Conservation (phyloP, 2,888 invertebrate genomes). For the Tigriopus californicus region DNA sequence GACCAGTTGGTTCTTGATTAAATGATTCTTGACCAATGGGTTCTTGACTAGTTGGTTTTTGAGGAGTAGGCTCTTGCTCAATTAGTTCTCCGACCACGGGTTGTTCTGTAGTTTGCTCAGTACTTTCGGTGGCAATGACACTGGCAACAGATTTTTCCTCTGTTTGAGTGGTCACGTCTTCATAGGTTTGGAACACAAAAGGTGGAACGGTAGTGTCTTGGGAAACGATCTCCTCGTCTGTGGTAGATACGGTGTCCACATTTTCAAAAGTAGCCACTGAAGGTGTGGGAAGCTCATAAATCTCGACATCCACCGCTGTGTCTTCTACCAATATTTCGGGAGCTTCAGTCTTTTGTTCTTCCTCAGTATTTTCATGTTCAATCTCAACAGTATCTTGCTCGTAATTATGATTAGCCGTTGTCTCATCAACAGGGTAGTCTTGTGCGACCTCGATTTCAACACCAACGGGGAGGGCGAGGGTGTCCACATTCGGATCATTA, state of each 20-base stretch:
- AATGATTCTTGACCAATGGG: no score
- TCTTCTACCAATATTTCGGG: background rate
- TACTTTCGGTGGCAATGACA: no score
- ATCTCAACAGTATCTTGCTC: background rate
- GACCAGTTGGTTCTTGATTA: no score
- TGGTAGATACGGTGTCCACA: background rate
- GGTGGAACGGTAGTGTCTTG: background rate
- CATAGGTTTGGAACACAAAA: no score
- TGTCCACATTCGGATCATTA: background rate
- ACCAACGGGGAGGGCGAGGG: background rate
- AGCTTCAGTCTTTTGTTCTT: background rate
- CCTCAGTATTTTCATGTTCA: background rate
- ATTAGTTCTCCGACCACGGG: no score
- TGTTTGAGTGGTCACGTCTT: no score
- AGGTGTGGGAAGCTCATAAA: background rate
- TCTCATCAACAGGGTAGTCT: background rate
- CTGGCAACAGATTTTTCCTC: no score
- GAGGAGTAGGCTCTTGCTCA: no score
- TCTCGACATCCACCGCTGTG: background rate
- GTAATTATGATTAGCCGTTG: background rate
- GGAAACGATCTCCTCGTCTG: background rate
- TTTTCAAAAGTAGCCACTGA: background rate
- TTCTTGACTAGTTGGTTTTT: no score
- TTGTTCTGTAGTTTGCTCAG: no score
- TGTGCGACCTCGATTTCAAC: background rate